Base-by-base conservation (phyloP, 2,888 invertebrate genomes). In the Caradrina kadenii region DNA sequence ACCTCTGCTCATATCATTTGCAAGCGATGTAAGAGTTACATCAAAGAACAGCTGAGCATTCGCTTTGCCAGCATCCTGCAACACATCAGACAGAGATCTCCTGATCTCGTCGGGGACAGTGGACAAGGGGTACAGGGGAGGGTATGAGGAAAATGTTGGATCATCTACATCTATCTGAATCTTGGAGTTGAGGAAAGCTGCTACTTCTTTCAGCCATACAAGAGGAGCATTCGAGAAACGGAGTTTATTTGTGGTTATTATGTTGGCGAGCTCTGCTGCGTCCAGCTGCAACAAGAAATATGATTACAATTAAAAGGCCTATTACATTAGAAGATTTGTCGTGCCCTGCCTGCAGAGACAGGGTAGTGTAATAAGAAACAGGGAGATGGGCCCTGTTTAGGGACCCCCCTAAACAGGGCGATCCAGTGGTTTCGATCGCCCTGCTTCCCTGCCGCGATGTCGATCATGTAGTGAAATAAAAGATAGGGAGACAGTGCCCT, bases 1-100 rank as follows among this genome's bases (percentile, higher is more conserved):
- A 93, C 97, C 97, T 94, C 97, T 97, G 60, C 96, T 96, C 96
- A 98, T 96, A 84, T 98, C 97, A 84, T 97, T 97, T 7, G 97
- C 97, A 95, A 98, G 96, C 19, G 97, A 96, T 10, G 97, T 97
- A 21, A 98, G 92, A 48, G 97, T 96, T 39, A 96, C 96, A 89
- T 98, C 97, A 85, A 97, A 98, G 90, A 98, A 98, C 79, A 97
- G 91, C 85, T 97, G 97, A 8, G 96, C 90, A 80, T 97, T 97
- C 8, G 96, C 94, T 76, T 96, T 96, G 0, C 97, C 97, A 11
- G 97, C 96, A 63, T 96, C 96, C 53, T 96, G 94, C 1, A 98
- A 84, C 0, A 96, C 93, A 83, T 89, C 93, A 62, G 96, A 94
- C 63, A 97, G 86, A 52, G 89, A 87, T 17, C 86, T 89, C 66